Percentiles rank a stretch among this genome's conserved stretches.
phyloP scores from a whole-genome alignment of 1,140 invertebrate genomes.

The Acromyrmex heyeri region DNA sequence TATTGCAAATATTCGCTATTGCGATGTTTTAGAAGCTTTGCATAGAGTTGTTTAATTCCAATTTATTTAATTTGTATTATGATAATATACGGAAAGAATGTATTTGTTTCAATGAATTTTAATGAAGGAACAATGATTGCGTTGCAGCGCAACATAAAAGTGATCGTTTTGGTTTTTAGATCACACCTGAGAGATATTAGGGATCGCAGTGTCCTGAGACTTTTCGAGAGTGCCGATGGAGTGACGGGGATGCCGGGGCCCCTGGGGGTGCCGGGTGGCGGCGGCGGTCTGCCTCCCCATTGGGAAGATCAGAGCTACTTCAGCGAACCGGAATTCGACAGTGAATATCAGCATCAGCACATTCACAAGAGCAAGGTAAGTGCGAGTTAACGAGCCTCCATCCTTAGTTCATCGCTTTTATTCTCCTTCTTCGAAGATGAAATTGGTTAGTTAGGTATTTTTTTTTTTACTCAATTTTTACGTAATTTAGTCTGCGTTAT shows the following conservation, averaged over 20 bases:
- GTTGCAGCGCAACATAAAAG: background rate
- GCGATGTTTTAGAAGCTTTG: background rate
- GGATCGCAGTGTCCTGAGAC: conserved; percentile 95
- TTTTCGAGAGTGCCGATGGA: conserved; percentile 95
- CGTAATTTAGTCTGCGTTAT: background rate
- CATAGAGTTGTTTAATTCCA: background rate
- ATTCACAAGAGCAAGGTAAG: conserved; percentile 97
- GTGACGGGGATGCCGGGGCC: conserved; percentile 87
- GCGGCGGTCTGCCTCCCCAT: conserved; percentile 84
- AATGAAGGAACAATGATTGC: background rate
- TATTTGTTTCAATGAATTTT: background rate
- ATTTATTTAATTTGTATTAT: conserved; percentile 21
- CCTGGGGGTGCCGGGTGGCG: conserved; percentile 83
- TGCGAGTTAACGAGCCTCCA: conserved; percentile 33
- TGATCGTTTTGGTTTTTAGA: conserved; percentile 83
- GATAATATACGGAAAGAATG: background rate
- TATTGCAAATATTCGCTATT: background rate
- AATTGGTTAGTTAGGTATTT: background rate
- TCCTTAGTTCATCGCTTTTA: background rate
- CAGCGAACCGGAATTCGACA: conserved; percentile 97
- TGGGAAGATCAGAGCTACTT: conserved; percentile 95
- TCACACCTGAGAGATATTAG: conserved; percentile 95
- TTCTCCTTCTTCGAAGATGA: background rate
- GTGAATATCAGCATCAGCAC: conserved; percentile 97
- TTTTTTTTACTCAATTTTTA: background rate